Conservation (phyloP, 2,888 invertebrate genomes). For the Microplitis deprimator region DNA sequence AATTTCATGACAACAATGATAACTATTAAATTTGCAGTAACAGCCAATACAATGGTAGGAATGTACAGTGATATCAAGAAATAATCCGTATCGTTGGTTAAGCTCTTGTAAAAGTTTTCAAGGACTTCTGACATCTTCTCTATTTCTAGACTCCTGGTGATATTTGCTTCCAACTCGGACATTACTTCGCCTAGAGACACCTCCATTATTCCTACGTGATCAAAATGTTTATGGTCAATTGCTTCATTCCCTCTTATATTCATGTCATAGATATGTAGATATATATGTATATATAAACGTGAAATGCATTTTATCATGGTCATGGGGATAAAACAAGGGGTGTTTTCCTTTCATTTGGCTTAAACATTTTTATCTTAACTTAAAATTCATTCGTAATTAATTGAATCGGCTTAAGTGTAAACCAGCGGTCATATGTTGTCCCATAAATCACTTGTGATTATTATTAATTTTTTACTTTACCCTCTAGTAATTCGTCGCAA, state of each 20-base stretch:
- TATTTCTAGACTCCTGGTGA: conserved; percentile 48
- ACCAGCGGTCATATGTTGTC: background rate
- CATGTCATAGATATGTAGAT: background rate
- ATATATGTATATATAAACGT: background rate
- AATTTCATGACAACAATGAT: conserved; percentile 80
- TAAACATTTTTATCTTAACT: background rate
- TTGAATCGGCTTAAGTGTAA: background rate
- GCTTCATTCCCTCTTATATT: background rate
- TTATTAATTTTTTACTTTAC: conserved; percentile 5
- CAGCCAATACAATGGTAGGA: conserved; percentile 77
- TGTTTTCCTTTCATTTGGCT: background rate
- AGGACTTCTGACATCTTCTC: conserved; percentile 52
- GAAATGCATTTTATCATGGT: background rate
- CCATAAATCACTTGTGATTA: conserved; percentile 2
- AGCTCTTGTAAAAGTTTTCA: conserved; percentile 54
- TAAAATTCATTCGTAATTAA: background rate
- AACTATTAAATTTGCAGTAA: conserved; percentile 78
- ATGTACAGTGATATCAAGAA: conserved; percentile 77
- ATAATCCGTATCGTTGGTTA: conserved; percentile 57
- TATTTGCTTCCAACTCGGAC: conserved; percentile 12
- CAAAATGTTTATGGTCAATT: conserved; percentile 2
- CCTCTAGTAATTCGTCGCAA: background rate
- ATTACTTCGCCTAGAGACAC: background rate
- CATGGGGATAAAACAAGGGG: background rate
- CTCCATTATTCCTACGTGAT: conserved; percentile 22